Conservation (phyloP, 2,888 invertebrate genomes). For the Calameuta filiformis region DNA sequence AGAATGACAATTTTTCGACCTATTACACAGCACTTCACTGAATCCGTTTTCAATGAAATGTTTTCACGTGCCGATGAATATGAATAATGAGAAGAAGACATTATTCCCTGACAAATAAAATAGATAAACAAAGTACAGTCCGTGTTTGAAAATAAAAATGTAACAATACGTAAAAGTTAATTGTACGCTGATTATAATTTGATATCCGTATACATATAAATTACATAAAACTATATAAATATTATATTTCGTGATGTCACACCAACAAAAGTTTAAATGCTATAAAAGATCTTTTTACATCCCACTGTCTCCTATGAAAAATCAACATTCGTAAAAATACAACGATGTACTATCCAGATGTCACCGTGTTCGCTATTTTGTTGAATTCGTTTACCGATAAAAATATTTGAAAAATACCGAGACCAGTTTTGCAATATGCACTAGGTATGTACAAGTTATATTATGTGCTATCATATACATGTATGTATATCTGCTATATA, state of each 20-base stretch:
- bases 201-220: no score
- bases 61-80: neutral
- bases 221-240: neutral
- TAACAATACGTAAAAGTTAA: no score
- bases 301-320: neutral
- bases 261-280: neutral
- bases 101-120: neutral
- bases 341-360: neutral
- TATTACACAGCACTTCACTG: neutral
- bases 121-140: neutral
- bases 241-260: neutral
- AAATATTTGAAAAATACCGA: neutral
- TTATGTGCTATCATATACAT: neutral
- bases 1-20: neutral
- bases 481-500: neutral
- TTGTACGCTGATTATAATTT: no score
- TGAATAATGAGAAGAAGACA: neutral
- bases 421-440: neutral
- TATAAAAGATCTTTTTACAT: neutral
- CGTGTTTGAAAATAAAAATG: no score
- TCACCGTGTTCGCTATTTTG: no score
- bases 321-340: neutral
- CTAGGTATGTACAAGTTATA: neutral
- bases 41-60: neutral
- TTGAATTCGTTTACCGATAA: neutral